Conservation (phyloP, 1,140 invertebrate species). For the Aricia agestis region DNA sequence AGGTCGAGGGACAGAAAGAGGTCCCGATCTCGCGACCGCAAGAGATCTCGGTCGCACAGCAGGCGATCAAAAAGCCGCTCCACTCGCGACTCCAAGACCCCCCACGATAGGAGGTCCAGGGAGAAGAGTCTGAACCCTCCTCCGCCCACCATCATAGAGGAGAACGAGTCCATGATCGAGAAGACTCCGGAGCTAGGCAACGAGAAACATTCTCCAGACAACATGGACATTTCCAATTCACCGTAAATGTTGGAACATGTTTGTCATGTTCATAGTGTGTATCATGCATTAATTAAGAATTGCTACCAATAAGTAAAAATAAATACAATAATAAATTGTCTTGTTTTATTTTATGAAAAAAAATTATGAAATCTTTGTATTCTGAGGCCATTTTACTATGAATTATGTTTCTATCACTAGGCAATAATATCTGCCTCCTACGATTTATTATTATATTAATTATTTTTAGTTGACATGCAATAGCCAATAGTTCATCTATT, state of each 20-base stretch:
- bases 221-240: constrained; percentile 76
- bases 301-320: constrained; percentile 22
- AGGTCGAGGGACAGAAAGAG: constrained; percentile 64
- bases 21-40: constrained; percentile 64
- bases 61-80: constrained; percentile 62
- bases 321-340: constrained; percentile 15
- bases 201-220: constrained; percentile 71
- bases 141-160: constrained; percentile 44
- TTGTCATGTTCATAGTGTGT: constrained; percentile 13
- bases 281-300: constrained; percentile 14
- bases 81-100: constrained; percentile 57
- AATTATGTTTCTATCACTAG: no score
- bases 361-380: no score
- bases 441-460: no score
- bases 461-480: no score
- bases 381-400: no score
- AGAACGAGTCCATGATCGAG: constrained; percentile 39
- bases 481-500: no score
- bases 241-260: constrained; percentile 46
- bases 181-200: constrained; percentile 49
- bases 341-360: constrained; percentile 7
- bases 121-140: constrained; percentile 55
- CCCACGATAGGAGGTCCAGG: constrained; percentile 58
- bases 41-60: constrained; percentile 60
- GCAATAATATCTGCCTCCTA: no score